These are phyloP conservation scores for Ctenopoma multispine DNA, from an alignment of 2,797 vertebrate species.

Conservation along the genomic window DNA sequence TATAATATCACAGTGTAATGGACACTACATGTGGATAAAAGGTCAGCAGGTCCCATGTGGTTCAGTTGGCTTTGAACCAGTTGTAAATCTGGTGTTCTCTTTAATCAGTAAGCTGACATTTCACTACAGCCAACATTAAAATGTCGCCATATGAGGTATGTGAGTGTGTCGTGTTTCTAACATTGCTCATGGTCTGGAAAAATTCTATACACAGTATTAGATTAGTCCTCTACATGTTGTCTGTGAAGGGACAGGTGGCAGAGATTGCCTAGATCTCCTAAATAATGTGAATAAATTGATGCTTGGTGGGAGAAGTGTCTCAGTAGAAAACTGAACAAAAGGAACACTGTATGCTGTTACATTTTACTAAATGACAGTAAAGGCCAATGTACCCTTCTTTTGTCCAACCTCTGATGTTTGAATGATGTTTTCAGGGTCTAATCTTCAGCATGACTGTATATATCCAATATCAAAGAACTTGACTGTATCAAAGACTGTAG, in stretches of 20 bases:
- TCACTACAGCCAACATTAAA: slow-evolving; percentile 66
- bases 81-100: slow-evolving; percentile 34
- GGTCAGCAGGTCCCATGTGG: slow-evolving; percentile 46
- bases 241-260: background rate
- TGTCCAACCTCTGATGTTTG: background rate
- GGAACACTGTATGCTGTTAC: too few species aligned
- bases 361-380: background rate
- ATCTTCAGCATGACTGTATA: background rate
- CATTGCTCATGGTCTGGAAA: slow-evolving; percentile 22
- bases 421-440: background rate
- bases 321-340: too few species aligned
- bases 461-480: background rate
- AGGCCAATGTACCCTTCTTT: background rate
- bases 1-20: slow-evolving; percentile 33
- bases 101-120: slow-evolving; percentile 67
- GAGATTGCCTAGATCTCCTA: background rate
- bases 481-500: background rate
- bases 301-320: too few species aligned
- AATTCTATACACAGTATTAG: slow-evolving; percentile 1
- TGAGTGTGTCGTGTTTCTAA: slow-evolving; percentile 43
- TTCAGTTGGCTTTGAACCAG: slow-evolving; percentile 40
- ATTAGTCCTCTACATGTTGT: slow-evolving; percentile 19
- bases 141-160: slow-evolving; percentile 52
- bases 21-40: slow-evolving; percentile 27
- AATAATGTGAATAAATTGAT: background rate